phyloP scores from a whole-genome alignment of 2,113 vertebrate species.

The Geothlypis trichas region DNA sequence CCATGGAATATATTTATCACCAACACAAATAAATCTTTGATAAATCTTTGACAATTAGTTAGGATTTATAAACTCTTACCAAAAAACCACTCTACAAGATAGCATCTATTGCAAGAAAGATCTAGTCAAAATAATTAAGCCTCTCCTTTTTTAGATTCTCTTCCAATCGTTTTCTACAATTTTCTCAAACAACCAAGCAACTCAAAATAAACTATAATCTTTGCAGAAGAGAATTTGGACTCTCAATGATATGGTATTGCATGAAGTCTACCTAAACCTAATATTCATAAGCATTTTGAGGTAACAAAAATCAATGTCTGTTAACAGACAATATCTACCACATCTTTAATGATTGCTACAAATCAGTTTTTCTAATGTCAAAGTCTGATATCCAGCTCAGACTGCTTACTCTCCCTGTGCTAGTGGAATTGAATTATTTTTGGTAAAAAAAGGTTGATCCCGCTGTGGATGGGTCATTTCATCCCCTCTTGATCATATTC shows the following conservation, averaged over 20 bases:
- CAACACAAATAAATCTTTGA: neutral
- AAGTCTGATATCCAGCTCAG: neutral
- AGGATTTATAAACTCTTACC: neutral
- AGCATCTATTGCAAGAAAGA: neutral
- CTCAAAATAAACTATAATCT: neutral
- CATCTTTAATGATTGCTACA: neutral
- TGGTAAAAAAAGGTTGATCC: neutral
- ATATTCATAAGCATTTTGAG: neutral
- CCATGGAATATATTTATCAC: neutral
- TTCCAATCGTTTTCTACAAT: neutral
- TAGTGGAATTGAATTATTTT: neutral
- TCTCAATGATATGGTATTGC: neutral
- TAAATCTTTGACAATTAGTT: neutral
- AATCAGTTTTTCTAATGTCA: neutral
- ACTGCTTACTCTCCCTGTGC: neutral
- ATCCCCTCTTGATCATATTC: neutral
- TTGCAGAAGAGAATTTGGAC: neutral
- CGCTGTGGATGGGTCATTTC: neutral
- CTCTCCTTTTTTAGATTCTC: neutral
- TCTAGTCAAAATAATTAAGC: neutral
- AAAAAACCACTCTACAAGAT: neutral
- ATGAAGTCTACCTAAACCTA: neutral
- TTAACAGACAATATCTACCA: neutral
- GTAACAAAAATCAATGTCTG: fast-evolving
- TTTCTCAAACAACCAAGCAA: neutral